Conservation (phyloP, 1,140 invertebrate species). For the Diprion similis region DNA sequence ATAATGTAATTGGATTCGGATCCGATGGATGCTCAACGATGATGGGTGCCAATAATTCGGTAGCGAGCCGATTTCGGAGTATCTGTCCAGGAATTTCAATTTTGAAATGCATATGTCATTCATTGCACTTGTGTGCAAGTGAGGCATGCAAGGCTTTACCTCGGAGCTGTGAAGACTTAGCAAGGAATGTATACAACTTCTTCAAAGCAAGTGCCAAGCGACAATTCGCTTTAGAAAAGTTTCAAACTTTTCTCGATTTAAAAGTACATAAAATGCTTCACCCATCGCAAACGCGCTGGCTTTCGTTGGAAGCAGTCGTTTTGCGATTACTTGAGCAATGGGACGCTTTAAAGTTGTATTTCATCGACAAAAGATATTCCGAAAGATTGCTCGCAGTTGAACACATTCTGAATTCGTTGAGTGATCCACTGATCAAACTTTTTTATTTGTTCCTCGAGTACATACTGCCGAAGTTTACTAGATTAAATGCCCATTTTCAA, state of each 20-base stretch:
- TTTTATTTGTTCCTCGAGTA: constrained; percentile 27
- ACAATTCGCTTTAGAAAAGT: constrained; percentile 34
- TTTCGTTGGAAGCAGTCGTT: constrained; percentile 27
- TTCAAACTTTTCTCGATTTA: constrained; percentile 26
- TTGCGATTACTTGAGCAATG: constrained; percentile 30
- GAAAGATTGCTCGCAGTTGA: constrained; percentile 26
- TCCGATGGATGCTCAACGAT: constrained; percentile 49
- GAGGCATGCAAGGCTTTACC: constrained; percentile 49
- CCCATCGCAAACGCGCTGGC: constrained; percentile 31
- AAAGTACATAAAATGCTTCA: constrained; percentile 29
- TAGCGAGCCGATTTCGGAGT: constrained; percentile 29
- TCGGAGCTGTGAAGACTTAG: constrained; percentile 40
- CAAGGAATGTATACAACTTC: constrained; percentile 39
- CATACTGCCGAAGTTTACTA: constrained; percentile 21
- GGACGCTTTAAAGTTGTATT: constrained; percentile 26
- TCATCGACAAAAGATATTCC: constrained; percentile 16
- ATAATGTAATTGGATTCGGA: constrained; percentile 53
- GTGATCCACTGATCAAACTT: constrained; percentile 29
- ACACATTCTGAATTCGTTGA: constrained; percentile 20
- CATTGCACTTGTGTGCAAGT: constrained; percentile 27
- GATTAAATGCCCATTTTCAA: constrained; percentile 20
- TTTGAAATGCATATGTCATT: constrained; percentile 28
- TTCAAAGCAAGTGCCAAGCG: constrained; percentile 48
- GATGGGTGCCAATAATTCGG: constrained; percentile 49
- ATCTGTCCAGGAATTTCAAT: constrained; percentile 15